Evolutionary conservation across 2,113 vertebrate species (phyloP).

Genomic region (Laticauda colubrina): DNA sequence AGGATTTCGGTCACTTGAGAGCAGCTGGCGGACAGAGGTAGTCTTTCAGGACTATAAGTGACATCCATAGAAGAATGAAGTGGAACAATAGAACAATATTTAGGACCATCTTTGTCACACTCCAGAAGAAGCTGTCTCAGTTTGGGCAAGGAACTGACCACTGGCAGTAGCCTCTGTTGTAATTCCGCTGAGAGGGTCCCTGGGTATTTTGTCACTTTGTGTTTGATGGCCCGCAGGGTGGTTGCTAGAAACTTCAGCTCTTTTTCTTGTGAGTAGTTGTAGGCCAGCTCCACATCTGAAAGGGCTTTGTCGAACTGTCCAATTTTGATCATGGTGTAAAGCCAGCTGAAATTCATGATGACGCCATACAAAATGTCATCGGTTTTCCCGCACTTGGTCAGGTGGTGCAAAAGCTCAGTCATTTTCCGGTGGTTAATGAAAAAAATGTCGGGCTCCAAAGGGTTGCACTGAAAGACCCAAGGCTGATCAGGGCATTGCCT

Average conservation of each 20-base stretch:
- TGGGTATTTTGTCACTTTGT: conserved; percentile 88
- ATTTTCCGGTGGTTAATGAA: conserved; percentile 99
- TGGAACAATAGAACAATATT: conserved; percentile 97
- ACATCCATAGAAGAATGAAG: conserved; percentile 98
- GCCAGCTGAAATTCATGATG: conserved; percentile 99
- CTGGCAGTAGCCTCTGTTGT: conserved; percentile 93
- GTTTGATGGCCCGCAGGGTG: conserved; percentile 88
- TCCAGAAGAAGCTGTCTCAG: conserved; percentile 93
- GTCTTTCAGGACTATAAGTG: conserved; percentile 91
- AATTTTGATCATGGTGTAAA: conserved; percentile 98
- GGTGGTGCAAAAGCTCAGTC: conserved; percentile 91
- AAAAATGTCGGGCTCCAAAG: conserved; percentile 95
- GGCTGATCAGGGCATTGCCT: conserved; percentile 95
- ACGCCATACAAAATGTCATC: conserved; percentile 94
- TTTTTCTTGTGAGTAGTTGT: conserved; percentile 91
- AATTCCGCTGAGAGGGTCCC: conserved; percentile 93
- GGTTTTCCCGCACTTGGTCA: conserved; percentile 88
- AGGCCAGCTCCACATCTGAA: conserved; percentile 90
- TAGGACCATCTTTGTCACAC: conserved; percentile 97
- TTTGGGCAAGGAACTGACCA: conserved; percentile 94
- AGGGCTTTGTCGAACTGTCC: conserved; percentile 95
- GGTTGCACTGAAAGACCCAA: conserved; percentile 98
- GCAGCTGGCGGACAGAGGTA: conserved; percentile 89
- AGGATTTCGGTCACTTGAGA: conserved; percentile 94
- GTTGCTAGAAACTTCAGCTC: conserved; percentile 94